A percentile compares a stretch with the other conserved stretches of the same genome.
phyloP scores from a whole-genome alignment of 2,888 invertebrate species.

The Lucinisca nassula region DNA sequence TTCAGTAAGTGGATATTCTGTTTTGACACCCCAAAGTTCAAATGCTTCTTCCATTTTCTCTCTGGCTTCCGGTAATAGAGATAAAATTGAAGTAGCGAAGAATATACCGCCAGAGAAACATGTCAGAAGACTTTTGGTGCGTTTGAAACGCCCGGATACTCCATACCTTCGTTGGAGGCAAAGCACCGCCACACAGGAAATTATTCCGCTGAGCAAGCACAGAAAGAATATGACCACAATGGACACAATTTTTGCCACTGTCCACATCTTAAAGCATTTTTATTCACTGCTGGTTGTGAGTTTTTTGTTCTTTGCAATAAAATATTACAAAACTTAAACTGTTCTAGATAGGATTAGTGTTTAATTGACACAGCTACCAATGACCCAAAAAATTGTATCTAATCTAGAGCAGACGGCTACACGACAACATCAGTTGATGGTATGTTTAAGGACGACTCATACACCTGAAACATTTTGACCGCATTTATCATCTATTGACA shows the following conservation, averaged over 20 bases:
- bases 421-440: too few relatives aligned
- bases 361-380: too few relatives aligned
- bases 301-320: too few relatives aligned
- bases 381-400: too few relatives aligned
- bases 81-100: conserved; percentile 87
- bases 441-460: too few relatives aligned
- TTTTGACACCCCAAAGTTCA: conserved; percentile 37
- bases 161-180: conserved; percentile 45
- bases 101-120: conserved; percentile 88
- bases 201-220: conserved; percentile 59
- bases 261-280: too few relatives aligned
- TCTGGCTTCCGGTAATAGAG: conserved; percentile 86
- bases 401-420: too few relatives aligned
- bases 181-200: conserved; percentile 55
- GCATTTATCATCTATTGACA: too few relatives aligned
- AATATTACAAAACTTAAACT: too few relatives aligned
- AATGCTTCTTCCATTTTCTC: conserved; percentile 78
- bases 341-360: too few relatives aligned
- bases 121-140: conserved; percentile 69
- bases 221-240: conserved; percentile 65
- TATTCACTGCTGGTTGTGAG: too few relatives aligned
- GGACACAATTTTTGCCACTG: conserved; percentile 63
- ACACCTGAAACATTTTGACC: too few relatives aligned
- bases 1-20: conserved; percentile 63
- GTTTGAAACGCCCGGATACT: conserved; percentile 34